Conservation (phyloP, 2,888 invertebrate species). For the Mesorhabditis spiculigera region DNA sequence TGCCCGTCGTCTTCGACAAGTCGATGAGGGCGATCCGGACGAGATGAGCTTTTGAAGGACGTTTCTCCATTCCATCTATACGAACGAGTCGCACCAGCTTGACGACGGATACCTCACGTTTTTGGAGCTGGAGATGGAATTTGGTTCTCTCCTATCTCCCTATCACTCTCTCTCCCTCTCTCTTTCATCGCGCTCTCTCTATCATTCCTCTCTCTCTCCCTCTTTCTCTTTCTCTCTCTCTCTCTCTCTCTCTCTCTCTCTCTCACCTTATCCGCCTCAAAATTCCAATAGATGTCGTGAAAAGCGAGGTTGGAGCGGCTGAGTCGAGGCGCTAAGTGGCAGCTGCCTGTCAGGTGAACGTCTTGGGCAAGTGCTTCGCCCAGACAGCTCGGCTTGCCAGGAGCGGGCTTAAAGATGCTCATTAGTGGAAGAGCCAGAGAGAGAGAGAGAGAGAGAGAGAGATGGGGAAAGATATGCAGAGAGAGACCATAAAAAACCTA, state of each 20-base stretch:
- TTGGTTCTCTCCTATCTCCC: too few relatives aligned
- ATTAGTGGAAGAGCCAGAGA: background rate
- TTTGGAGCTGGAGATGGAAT: conserved; percentile 17
- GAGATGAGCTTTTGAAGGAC: conserved; percentile 14
- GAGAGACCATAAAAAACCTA: background rate
- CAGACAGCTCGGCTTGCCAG: conserved; percentile 16
- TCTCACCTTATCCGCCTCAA: conserved; percentile 34
- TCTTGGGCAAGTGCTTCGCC: conserved; percentile 29
- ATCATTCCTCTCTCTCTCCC: too few relatives aligned
- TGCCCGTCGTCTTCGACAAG: conserved; percentile 23
- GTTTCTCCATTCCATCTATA: conserved; percentile 31
- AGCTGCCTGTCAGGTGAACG: conserved; percentile 29
- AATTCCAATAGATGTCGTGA: conserved; percentile 47
- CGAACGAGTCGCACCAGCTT: conserved; percentile 31
- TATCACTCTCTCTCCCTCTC: background rate
- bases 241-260: too few relatives aligned
- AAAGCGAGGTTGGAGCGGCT: conserved; percentile 42
- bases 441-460: too few relatives aligned
- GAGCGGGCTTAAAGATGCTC: background rate
- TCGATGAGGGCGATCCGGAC: conserved; percentile 34
- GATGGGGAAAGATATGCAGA: background rate
- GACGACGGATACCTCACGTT: conserved; percentile 28
- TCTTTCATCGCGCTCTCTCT: too few relatives aligned
- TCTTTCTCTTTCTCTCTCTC: too few relatives aligned
- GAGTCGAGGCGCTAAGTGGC: conserved; percentile 42